These are phyloP conservation scores for Nannospalax galili DNA, from an alignment of 2,113 vertebrate genomes.

Conservation along the genomic window DNA sequence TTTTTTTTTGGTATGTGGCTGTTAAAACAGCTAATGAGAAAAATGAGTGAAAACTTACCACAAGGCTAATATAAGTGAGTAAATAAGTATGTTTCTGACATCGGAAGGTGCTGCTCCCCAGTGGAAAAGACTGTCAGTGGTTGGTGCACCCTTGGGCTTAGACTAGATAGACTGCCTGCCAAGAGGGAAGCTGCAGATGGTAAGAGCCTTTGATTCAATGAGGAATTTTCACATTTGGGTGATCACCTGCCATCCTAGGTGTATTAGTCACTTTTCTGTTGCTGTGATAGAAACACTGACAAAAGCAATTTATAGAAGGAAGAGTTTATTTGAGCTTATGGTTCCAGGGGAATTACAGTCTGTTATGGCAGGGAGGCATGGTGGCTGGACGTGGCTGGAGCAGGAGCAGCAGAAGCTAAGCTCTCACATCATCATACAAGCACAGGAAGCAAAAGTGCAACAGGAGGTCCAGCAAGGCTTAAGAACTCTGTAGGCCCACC, in stretches of 20 bases:
- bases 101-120: not conserved
- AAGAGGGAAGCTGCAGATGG: not conserved
- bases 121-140: not conserved
- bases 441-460: too few relatives aligned
- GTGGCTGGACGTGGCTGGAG: too few relatives aligned
- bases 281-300: too few relatives aligned
- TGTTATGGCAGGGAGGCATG: too few relatives aligned
- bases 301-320: too few relatives aligned
- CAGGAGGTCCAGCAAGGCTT: too few relatives aligned
- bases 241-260: not conserved
- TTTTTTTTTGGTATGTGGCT: not conserved
- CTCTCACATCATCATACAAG: too few relatives aligned
- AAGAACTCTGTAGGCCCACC: too few relatives aligned
- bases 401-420: too few relatives aligned
- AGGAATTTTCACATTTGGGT: not conserved
- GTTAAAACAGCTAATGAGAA: conserved; percentile 41
- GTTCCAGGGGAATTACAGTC: too few relatives aligned
- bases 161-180: not conserved
- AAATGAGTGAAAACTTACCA: not conserved
- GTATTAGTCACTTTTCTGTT: too few relatives aligned
- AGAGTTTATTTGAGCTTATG: too few relatives aligned
- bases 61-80: not conserved
- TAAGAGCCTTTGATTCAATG: not conserved
- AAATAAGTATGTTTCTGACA: not conserved
- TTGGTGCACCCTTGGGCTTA: not conserved